Base-by-base conservation (phyloP, 1,140 invertebrate species). In the Heliconius nattereri region DNA sequence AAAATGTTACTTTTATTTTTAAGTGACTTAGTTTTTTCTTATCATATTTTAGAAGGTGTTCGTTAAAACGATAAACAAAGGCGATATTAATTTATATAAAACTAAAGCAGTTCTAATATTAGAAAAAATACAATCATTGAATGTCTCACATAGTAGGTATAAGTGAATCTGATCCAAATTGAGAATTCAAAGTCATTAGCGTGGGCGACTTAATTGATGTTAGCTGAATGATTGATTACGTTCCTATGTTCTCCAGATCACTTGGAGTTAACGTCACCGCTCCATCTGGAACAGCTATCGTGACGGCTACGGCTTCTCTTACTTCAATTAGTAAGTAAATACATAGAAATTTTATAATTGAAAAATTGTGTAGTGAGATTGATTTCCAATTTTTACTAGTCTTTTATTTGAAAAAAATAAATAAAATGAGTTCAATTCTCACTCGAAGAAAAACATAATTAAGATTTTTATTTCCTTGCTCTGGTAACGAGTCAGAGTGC, bases 211-310 rank as follows among this genome's bases (percentile, higher is more conserved):
- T 87, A 88, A 86, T 88, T 86, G 85, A 88, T 88, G 84, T 81
- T 70, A 84, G 81, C 83, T 80, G 85, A 76, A 85, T 86, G 86
- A 88, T 88, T 81, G 85, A 88, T 88, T 77, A 81, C 72, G 73
- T 78, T 78, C 7, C 20, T 60, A 60, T 60, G 75, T 81, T 76
- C 78, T 78, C 79, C 76, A 71, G 73, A 80, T 75, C 81, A 71
- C 40, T 76, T 57, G 60, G 32, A 71, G 76, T 72, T 71, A 71
- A 71, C 23, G 71, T 78, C 60, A 71, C 70, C 40, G 45, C 29
- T 37, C 52, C n/a, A 57, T 76, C n/a, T 54, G 11, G 60, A 66
- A 26, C 23, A 11, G 29, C 29, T 66, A 26, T 75, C 49, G 40
- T 26, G 26, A 54, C 40, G 54, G 40, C 29, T 32, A 54, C 3